Evolutionary conservation across 2,888 invertebrate species (phyloP).

Genomic region (Diabrotica balteata): DNA sequence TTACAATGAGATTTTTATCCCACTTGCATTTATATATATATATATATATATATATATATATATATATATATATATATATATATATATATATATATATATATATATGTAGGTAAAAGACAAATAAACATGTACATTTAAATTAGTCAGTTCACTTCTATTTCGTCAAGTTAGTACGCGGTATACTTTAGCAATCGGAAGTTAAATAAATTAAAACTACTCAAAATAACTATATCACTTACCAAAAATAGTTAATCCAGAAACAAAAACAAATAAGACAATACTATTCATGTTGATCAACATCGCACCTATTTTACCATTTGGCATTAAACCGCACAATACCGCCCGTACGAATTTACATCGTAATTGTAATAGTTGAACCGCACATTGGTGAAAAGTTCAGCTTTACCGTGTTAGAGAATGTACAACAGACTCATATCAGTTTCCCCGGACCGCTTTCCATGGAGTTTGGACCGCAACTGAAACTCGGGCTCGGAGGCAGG

Average conservation of each 20-base stretch:
- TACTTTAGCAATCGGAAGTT: too few species aligned
- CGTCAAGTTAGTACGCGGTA: too few species aligned
- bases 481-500: slow-evolving; percentile 25
- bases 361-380: slow-evolving; percentile 2
- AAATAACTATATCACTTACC: not conserved
- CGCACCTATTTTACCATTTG: slow-evolving; percentile 2
- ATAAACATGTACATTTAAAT: too few species aligned
- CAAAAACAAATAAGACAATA: slow-evolving; percentile 4
- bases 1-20: too few species aligned
- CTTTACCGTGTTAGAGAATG: slow-evolving; percentile 6
- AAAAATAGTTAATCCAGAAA: slow-evolving; percentile 16
- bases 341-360: slow-evolving; percentile 13
- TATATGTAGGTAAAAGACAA: too few species aligned
- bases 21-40: too few species aligned
- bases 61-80: too few species aligned
- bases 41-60: too few species aligned
- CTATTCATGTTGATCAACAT: slow-evolving; percentile 13
- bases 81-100: too few species aligned
- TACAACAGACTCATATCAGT: slow-evolving; percentile 2
- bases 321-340: slow-evolving; percentile 10
- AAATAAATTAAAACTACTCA: too few species aligned
- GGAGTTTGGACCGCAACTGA: slow-evolving; percentile 26
- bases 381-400: slow-evolving; percentile 16
- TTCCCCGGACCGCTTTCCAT: slow-evolving; percentile 22
- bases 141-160: too few species aligned